These are phyloP conservation scores for Nomada fucata DNA, from an alignment of 2,888 invertebrate species.

Conservation along the genomic window DNA sequence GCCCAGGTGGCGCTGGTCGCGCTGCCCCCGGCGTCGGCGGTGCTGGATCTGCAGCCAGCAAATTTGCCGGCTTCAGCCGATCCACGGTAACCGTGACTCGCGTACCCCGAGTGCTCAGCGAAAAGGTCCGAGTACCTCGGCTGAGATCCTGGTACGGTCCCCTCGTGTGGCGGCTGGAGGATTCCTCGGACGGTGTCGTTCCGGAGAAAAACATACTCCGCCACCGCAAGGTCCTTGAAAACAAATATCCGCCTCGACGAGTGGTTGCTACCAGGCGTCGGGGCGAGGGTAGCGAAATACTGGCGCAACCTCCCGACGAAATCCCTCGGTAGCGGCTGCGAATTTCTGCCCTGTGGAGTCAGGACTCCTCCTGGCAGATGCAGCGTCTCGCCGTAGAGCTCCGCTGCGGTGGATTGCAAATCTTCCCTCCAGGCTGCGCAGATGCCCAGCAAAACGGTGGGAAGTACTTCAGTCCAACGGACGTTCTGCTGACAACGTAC, in stretches of 20 bases:
- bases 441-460: constrained; percentile 10
- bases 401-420: neutral
- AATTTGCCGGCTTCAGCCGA: neutral
- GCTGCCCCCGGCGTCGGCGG: neutral
- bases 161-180: constrained; percentile 4
- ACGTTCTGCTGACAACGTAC: neutral
- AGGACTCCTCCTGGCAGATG: constrained; percentile 2
- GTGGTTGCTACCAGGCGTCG: neutral
- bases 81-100: neutral
- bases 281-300: neutral
- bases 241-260: neutral
- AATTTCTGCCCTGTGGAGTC: neutral
- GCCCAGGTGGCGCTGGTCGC: neutral
- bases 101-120: neutral
- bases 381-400: constrained; percentile 7
- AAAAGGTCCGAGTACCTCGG: neutral
- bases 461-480: neutral
- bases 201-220: constrained; percentile 7
- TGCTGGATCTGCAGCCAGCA: constrained; percentile 9
- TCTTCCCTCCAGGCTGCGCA: constrained; percentile 1
- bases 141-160: neutral
- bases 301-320: neutral
- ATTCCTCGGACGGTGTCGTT: constrained; percentile 15
- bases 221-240: neutral
- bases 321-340: neutral